Conservation (phyloP, 2,113 vertebrate species). For the Dinomys branickii region DNA sequence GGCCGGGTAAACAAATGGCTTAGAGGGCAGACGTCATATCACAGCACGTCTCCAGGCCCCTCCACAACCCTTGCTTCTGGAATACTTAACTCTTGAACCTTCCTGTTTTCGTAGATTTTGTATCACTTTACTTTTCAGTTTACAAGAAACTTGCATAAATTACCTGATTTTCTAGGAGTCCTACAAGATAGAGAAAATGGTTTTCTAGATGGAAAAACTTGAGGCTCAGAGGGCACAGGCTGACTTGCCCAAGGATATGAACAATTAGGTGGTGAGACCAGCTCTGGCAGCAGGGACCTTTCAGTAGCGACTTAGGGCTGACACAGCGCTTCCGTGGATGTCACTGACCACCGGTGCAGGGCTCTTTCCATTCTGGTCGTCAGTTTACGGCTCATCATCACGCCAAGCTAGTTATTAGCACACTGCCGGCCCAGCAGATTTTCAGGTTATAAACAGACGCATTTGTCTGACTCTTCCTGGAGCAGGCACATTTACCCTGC, state of each 20-base stretch:
- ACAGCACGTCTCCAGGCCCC: not conserved
- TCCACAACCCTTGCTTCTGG: not conserved
- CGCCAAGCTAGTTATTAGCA: constrained; percentile 44
- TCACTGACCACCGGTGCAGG: not conserved
- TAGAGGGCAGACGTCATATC: not conserved
- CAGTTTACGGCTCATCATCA: not conserved
- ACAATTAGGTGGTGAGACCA: not conserved
- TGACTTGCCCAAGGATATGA: not conserved
- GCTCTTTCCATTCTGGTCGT: not conserved
- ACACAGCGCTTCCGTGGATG: not conserved
- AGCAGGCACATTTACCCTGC: constrained; percentile 28
- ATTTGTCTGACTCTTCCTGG: constrained; percentile 49
- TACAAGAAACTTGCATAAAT: not conserved
- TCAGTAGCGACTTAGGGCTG: not conserved
- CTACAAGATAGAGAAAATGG: not conserved
- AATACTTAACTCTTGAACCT: not conserved
- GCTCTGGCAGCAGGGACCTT: not conserved
- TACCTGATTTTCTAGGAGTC: not conserved
- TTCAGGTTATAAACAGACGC: constrained; percentile 63
- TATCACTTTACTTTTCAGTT: not conserved
- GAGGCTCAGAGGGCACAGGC: not conserved
- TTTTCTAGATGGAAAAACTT: not conserved
- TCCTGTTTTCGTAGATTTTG: not conserved
- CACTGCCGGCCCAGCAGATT: constrained; percentile 56
- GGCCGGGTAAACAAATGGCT: not conserved